phyloP scores from a whole-genome alignment of 2,797 vertebrate species.

The Arctocebus calabarensis region DNA sequence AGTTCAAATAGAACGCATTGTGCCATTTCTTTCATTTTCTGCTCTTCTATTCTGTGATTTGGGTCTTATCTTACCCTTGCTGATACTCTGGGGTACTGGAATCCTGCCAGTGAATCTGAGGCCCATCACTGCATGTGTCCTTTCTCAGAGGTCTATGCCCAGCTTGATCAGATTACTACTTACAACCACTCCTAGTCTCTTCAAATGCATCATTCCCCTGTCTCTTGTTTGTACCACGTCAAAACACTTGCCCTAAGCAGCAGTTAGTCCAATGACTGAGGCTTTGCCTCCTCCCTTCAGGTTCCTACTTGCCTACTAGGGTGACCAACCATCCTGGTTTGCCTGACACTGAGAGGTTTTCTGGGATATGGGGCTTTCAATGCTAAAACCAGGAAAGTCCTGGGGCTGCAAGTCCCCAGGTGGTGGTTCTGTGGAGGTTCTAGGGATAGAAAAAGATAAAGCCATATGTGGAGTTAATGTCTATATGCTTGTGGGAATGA shows the following conservation, averaged over 20 bases:
- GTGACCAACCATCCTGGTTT: background rate
- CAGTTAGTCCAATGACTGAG: background rate
- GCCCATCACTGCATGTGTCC: background rate
- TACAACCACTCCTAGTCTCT: background rate
- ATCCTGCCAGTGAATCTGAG: background rate
- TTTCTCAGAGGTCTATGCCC: background rate
- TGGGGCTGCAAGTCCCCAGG: too few species aligned
- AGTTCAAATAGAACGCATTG: background rate
- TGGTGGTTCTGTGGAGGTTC: too few species aligned
- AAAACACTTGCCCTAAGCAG: background rate
- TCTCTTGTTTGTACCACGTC: background rate
- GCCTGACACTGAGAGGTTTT: background rate
- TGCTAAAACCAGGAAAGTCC: background rate
- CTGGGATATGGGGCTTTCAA: background rate
- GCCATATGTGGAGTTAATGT: too few species aligned
- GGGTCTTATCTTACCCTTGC: background rate
- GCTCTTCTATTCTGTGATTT: background rate
- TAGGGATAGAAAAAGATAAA: too few species aligned
- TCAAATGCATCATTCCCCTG: background rate
- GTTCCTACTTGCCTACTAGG: background rate
- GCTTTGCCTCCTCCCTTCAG: background rate
- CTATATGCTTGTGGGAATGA: too few species aligned
- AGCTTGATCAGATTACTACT: background rate
- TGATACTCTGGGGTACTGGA: background rate
- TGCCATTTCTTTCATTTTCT: background rate